These are phyloP conservation scores for Paralvinella palmiformis DNA, from an alignment of 1,140 invertebrate species.

Conservation along the genomic window DNA sequence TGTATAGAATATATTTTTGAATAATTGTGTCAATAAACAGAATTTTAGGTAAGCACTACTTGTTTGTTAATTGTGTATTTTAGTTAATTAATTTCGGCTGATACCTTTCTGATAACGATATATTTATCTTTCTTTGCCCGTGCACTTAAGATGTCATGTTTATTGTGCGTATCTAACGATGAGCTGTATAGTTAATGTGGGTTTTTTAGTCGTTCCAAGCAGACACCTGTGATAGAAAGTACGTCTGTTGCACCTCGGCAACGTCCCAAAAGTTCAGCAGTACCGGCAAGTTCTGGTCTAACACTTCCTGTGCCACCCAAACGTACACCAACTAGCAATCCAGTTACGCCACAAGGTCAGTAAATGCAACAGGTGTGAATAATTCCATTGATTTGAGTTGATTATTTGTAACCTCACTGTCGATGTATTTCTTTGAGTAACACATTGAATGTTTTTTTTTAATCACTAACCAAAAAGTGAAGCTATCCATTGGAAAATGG, in stretches of 20 bases:
- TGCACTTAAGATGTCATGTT: neutral
- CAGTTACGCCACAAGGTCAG: no score
- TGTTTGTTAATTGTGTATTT: neutral
- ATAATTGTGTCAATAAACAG: no score
- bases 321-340: conserved; percentile 31
- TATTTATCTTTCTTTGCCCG: neutral
- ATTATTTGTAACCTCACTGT: no score
- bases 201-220: neutral
- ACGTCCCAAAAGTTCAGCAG: conserved; percentile 65
- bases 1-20: no score
- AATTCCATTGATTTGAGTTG: no score
- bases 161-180: neutral
- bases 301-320: conserved; percentile 43
- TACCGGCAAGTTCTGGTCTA: conserved; percentile 36
- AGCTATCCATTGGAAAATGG: no score
- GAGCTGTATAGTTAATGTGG: neutral
- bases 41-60: no score
- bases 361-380: conserved; percentile 27
- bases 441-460: no score
- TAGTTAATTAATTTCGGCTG: neutral
- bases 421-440: no score
- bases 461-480: no score
- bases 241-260: conserved; percentile 81
- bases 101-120: neutral
- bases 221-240: conserved; percentile 57